Conservation (phyloP, 2,888 invertebrate species). For the Choristoneura rosaceana region DNA sequence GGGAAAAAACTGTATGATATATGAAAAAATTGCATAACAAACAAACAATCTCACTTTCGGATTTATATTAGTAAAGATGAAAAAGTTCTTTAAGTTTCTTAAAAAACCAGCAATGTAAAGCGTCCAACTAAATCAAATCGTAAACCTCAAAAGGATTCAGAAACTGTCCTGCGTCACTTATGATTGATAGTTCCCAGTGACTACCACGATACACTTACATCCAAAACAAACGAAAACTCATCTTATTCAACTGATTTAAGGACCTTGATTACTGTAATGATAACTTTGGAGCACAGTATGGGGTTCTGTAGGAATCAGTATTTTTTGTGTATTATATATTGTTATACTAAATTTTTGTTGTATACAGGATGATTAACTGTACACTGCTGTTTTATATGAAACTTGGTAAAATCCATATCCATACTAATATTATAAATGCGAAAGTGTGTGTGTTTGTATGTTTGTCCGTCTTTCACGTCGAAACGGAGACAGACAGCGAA, state of each 20-base stretch:
- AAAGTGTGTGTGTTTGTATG: too few species aligned
- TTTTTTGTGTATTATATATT: constrained; percentile 31
- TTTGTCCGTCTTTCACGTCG: too few species aligned
- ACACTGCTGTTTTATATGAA: not conserved
- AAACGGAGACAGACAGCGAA: too few species aligned
- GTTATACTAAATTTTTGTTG: not conserved
- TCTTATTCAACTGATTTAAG: constrained; percentile 41
- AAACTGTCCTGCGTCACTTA: constrained; percentile 55
- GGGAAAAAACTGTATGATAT: too few species aligned
- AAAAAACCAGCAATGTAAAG: constrained; percentile 18
- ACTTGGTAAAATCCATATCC: too few species aligned
- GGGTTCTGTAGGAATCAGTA: constrained; percentile 41
- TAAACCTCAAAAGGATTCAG: constrained; percentile 46
- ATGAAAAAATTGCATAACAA: too few species aligned
- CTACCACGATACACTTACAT: constrained; percentile 34
- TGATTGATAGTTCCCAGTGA: constrained; percentile 58
- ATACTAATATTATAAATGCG: too few species aligned
- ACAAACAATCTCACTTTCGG: too few species aligned
- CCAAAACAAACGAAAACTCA: constrained; percentile 16
- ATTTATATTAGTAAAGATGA: too few species aligned
- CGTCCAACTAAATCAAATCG: constrained; percentile 41
- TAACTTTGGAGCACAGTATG: constrained; percentile 42
- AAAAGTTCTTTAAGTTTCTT: too few species aligned
- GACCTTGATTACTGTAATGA: constrained; percentile 1
- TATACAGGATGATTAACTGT: not conserved